Base-by-base conservation (phyloP, 1,140 invertebrate genomes). In the Lethrus apterus region DNA sequence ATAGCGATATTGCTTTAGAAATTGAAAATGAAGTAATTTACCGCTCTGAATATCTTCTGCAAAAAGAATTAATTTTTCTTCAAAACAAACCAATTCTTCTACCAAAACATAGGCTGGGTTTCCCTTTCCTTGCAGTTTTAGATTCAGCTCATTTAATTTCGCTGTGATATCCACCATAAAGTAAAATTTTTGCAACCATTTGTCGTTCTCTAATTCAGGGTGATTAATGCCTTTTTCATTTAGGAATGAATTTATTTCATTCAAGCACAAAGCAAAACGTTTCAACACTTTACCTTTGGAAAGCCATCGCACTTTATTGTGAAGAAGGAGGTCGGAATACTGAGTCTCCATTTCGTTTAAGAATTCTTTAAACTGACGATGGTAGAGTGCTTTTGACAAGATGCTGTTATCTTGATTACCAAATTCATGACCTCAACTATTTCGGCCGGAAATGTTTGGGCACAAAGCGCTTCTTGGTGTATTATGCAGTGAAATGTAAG, bases 71-170 rank as follows among this genome's bases (percentile, higher is more conserved):
- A n/a, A n/a, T n/a, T n/a, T n/a, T n/a, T n/a, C n/a, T n/a, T n/a
- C n/a, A n/a, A n/a, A n/a, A n/a, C n/a, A n/a, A n/a, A n/a, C n/a
- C n/a, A n/a, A n/a, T n/a, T n/a, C n/a, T n/a, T n/a, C n/a, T n/a
- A n/a, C n/a, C n/a, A n/a, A n/a, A n/a, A n/a, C n/a, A n/a, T n/a
- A n/a, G n/a, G n/a, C n/a, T n/a, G n/a, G n/a, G n/a, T n/a, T n/a
- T n/a, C n/a, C n/a, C n/a, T n/a, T n/a, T n/a, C n/a, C 53, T 54
- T 59, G 48, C 33, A 56, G 55, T 52, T 63, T 63, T 43, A 46
- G 36, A 62, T 63, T 62, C n/a, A n/a, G n/a, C n/a, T n/a, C n/a
- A n/a, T n/a, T n/a, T n/a, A n/a, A n/a, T n/a, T n/a, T n/a, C n/a
- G 44, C 21, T 52, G 54, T 59, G 43, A 60, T 44, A 51, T 62